A percentile compares a stretch with the other conserved stretches of the same genome.
phyloP scores from a whole-genome alignment of 1,140 invertebrate genomes.

The Leptinotarsa undecemlineata region DNA sequence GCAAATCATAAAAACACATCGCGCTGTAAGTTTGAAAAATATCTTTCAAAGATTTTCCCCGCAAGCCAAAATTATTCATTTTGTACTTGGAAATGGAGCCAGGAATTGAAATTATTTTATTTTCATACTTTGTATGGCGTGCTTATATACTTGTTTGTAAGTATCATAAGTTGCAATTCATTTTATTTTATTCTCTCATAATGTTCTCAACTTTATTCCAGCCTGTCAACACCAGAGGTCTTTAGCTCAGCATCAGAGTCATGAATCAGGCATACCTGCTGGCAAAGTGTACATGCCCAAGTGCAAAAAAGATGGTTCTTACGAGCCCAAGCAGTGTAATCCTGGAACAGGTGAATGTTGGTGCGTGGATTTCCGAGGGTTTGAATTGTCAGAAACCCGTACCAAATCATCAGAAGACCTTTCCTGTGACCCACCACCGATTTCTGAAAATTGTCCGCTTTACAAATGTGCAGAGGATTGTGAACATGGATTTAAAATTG shows the following conservation, averaged over 20 bases:
- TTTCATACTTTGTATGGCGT: background rate
- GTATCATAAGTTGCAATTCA: slow-evolving; percentile 8
- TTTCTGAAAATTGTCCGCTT: slow-evolving; percentile 61
- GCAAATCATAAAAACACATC: no score
- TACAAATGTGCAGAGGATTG: slow-evolving; percentile 68
- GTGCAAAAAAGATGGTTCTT: slow-evolving; percentile 77
- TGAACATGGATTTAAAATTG: slow-evolving; percentile 66
- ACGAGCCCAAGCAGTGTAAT: slow-evolving; percentile 79
- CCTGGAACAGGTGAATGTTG: slow-evolving; percentile 77
- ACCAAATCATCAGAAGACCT: slow-evolving; percentile 50
- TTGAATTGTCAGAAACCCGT: slow-evolving; percentile 71
- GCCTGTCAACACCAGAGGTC: slow-evolving; percentile 75
- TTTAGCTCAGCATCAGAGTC: slow-evolving; percentile 72
- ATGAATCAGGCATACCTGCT: slow-evolving; percentile 74
- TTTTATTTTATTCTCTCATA: background rate
- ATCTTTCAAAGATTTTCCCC: no score
- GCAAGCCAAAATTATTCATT: no score
- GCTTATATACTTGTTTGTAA: background rate
- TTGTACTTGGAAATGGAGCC: no score
- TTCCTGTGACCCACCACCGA: slow-evolving; percentile 49
- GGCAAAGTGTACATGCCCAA: slow-evolving; percentile 76
- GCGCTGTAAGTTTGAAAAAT: no score
- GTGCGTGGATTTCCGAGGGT: slow-evolving; percentile 86
- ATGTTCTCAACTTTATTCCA: slow-evolving; percentile 6
- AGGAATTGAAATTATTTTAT: no score